Evolutionary conservation across 2,888 invertebrate species (phyloP), one percentile per base, ranked within the genome.

Genomic region (Rhagonycha fulva): DNA sequence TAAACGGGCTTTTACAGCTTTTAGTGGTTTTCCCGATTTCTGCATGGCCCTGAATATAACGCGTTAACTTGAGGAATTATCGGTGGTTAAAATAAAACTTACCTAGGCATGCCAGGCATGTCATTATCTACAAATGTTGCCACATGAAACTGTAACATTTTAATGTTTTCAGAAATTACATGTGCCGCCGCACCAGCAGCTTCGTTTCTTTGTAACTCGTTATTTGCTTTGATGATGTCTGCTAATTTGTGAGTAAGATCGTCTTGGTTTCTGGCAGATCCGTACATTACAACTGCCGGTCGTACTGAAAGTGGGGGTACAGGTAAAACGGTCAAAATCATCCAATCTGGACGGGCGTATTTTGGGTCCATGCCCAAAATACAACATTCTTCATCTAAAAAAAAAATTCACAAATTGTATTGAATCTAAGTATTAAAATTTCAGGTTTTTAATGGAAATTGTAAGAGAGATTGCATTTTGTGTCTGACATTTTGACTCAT

Each of bases 211-310:
- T 94, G 92, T 76, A 99, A 88, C 87, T 99, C 98, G 87, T 98
- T 98, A 87, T 99, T 99, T 0, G 97, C 91, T 89, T 99, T 99
- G 73, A 99, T 97, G 62, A 99, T 99, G 84, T 99, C 99, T 0
- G 99, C 94, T 74, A 99, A 89, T 89, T 99, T 99, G 89, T 99
- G 99, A 0, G 99, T 99, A 84, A 99, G 92, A 91, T 99, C 99
- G 86, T 99, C 99, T 89, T 98, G 94, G 91, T 99, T 99, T 86
- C 97, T 95, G 0, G 99, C 99, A 0, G 98, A 96, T n/a, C 99
- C 99, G 88, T 96, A 96, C 96, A 99, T 99, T 9, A 99, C 97
- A 5, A 99, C 99, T 71, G 99, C 98, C 0, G 99, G 99, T 80
- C 99, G 91, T 0, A 99, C 99, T 1, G 96, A 93, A 24, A 99